These are phyloP conservation scores for Macrosiphum euphorbiae DNA, from an alignment of 2,888 invertebrate genomes.

Conservation along the genomic window DNA sequence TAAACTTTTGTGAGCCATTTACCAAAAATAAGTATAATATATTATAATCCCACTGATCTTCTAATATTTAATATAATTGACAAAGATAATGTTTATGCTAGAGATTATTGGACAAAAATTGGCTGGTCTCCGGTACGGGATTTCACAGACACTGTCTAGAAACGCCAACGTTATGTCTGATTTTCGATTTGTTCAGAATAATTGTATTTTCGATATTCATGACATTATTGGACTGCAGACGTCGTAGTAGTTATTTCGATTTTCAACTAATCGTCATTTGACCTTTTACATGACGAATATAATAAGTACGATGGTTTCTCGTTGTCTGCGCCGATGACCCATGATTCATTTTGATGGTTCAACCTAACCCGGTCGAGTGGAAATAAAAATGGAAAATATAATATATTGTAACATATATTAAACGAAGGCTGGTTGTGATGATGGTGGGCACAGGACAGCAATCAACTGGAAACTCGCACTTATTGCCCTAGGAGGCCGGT, in stretches of 20 bases:
- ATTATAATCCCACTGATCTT: not conserved
- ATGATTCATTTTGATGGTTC: not conserved
- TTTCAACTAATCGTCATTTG: not conserved
- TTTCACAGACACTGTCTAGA: too few species aligned
- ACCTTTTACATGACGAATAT: not conserved
- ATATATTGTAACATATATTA: not conserved
- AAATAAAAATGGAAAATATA: not conserved
- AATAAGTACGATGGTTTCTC: not conserved
- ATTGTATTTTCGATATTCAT: not conserved
- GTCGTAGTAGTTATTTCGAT: not conserved
- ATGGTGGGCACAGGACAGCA: not conserved
- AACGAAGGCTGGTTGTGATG: not conserved
- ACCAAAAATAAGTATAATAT: not conserved
- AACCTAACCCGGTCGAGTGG: not conserved
- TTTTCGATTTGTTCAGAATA: not conserved
- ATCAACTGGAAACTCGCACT: slow-evolving; percentile 36
- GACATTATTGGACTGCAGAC: not conserved
- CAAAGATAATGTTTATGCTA: not conserved
- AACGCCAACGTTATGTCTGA: not conserved
- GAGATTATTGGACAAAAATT: not conserved
- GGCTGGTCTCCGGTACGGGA: not conserved
- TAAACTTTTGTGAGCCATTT: not conserved
- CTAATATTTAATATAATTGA: not conserved
- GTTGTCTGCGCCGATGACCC: not conserved
- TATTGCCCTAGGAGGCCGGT: slow-evolving; percentile 27